Evolutionary conservation across 1,140 invertebrate species (phyloP), one percentile per base, ranked within the genome.

Genomic region (Heterodera carotae): DNA sequence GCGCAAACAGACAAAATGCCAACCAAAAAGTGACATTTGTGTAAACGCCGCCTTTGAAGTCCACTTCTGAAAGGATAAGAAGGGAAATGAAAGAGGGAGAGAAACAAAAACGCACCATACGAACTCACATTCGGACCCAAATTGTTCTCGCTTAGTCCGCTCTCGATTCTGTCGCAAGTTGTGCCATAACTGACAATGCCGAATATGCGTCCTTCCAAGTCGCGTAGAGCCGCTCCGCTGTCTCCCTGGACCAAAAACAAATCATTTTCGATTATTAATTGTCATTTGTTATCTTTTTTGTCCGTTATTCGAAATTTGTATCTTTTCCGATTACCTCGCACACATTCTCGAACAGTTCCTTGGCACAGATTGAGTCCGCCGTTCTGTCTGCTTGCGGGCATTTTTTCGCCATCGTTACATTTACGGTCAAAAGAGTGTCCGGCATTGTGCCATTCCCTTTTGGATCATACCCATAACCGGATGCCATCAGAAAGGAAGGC

Each of bases 391-490:
- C 27, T 34, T 68, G 2, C 29, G 68, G 68, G 53, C 68, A 69
- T 69, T 69, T 69, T 29, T 36, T 36, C 29, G 53, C 25, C 8
- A 69, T 33, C 15, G 27, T 69, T 3, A 69, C 33, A 18, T 69
- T 36, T 29, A 33, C 68, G 15, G 33, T 39, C 15, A 29, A 48
- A 15, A 69, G 15, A 48, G 29, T 53, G 25, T 69, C 68, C 6
- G 53, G 39, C 39, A 48, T 53, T 18, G 33, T 69, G 39, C 27
- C 18, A 33, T 39, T 15, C 31, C 68, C 53, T 39, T 69, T 29
- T 39, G 68, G 68, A 22, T 69, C 68, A 34, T 69, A 69, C 39
- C 68, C 68, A 69, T 69, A 69, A 22, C 68, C 68, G 53, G 33
- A 69, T 48, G 15, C 31, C 39, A 48, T 48, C 53, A 69, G 53